Base-by-base conservation (phyloP, 2,888 invertebrate species). In the Malacosoma neustria region DNA sequence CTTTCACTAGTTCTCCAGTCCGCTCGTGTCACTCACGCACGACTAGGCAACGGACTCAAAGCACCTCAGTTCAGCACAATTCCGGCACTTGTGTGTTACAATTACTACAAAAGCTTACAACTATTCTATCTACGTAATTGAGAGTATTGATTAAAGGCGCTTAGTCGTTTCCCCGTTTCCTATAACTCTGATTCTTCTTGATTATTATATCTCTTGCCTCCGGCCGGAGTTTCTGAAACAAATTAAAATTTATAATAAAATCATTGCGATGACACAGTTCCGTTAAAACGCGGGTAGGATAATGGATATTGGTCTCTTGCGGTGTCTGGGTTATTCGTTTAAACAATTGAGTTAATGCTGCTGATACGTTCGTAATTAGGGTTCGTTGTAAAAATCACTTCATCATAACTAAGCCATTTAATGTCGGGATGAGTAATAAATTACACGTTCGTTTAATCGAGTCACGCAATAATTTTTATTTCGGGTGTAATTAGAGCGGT, bases 111-210 rank as follows among this genome's bases (percentile, higher is more conserved):
- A 52, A 58, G 55, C 45, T 48, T 58, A 52, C 2, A 53, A 53
- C 48, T 56, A 55, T 49, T 46, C 61, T 68, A 68, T 59, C 62
- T 73, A 72, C 47, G 54, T 67, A 72, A 71, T 73, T 73, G 68
- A 67, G 57, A 49, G 54, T 67, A 57, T 68, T 51, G 56, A 63
- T 68, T 72, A 62, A 81, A 82, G 79, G 82, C 82, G 82, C 72
- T 81, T 79, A 47, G 71, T 75, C 66, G 70, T 65, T 74, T 68
- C 49, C 56, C 72, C 54, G 57, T 57, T 58, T 52, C 49, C 43
- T 62, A 51, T 43, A 51, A 49, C 15, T 51, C 47, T 61, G 56
- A 53, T 57, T 52, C 47, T 51, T 47, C 48, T 51, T 43, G 57
- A 50, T 57, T 57, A 52, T 52, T 52, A 51, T 58, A 48, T 53